A percentile compares a stretch with the other conserved stretches of the same genome.
These are phyloP conservation scores for Hirudinaria manillensis DNA, from an alignment of 2,888 invertebrate genomes.

Conservation along the genomic window DNA sequence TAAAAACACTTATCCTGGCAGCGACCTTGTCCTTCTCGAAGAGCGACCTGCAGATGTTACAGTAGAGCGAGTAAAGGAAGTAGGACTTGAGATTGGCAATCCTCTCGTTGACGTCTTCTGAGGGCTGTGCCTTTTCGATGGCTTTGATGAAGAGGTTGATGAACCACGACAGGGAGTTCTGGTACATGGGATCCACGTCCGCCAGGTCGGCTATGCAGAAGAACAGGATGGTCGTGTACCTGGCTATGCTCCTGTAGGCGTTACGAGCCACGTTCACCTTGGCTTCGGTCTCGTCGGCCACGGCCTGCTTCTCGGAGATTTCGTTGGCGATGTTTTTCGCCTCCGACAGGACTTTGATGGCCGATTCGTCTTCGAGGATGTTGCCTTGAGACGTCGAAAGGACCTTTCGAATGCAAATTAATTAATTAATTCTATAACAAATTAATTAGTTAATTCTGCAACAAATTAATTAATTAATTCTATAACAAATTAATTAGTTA, in stretches of 20 bases:
- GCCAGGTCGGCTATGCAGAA: conserved; percentile 57
- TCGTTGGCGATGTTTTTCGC: conserved; percentile 56
- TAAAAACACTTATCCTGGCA: no score
- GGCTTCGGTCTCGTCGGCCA: conserved; percentile 55
- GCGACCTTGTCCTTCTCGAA: conserved; percentile 57
- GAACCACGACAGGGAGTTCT: conserved; percentile 57
- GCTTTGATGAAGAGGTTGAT: conserved; percentile 55
- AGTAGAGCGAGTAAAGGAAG: conserved; percentile 56
- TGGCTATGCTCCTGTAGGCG: conserved; percentile 55
- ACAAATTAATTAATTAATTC: no score
- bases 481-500: no score
- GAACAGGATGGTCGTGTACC: conserved; percentile 56
- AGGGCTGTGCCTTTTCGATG: conserved; percentile 56
- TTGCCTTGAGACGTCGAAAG: conserved; percentile 56
- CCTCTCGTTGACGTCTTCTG: conserved; percentile 50
- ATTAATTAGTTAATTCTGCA: no score
- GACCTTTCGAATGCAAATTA: conserved; percentile 48
- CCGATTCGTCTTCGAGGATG: conserved; percentile 57
- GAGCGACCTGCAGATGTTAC: conserved; percentile 56
- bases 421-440: no score
- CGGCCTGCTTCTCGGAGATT: conserved; percentile 56
- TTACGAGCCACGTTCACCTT: conserved; percentile 55
- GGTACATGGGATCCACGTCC: conserved; percentile 58
- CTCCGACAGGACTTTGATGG: conserved; percentile 56
- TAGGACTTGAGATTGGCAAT: conserved; percentile 51